Evolutionary conservation across 2,888 invertebrate genomes (phyloP).

Genomic region (Drosophila tripunctata): DNA sequence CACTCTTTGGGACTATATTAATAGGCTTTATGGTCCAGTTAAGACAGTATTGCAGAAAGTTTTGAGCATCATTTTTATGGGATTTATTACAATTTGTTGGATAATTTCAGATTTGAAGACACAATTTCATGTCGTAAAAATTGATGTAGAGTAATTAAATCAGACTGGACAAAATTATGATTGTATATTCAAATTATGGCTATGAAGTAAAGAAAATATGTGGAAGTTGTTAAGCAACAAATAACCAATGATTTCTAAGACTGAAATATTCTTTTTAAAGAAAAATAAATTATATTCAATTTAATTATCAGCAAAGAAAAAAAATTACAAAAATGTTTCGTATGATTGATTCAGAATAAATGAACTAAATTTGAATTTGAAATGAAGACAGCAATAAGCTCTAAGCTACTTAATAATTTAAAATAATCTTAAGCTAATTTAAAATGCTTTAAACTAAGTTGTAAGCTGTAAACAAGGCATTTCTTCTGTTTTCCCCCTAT

Average conservation of each 20-base stretch:
- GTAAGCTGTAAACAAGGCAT: background rate
- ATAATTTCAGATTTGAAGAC: slow-evolving; percentile 13
- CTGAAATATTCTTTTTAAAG: no score
- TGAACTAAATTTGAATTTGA: background rate
- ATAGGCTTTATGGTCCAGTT: slow-evolving; percentile 39
- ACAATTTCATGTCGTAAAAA: slow-evolving; percentile 1
- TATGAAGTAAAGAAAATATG: no score
- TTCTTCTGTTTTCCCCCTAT: background rate
- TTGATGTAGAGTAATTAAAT: slow-evolving; percentile 10
- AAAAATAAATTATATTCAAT: no score
- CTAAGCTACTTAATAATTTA: background rate
- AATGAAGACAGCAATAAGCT: background rate
- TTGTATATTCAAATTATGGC: background rate
- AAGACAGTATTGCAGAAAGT: slow-evolving; percentile 45
- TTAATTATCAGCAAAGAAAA: no score
- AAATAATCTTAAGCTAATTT: background rate
- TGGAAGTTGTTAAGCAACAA: no score
- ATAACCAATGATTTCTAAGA: no score
- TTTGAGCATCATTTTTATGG: slow-evolving; percentile 25
- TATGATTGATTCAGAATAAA: no score
- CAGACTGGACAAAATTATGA: background rate
- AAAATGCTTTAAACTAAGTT: background rate
- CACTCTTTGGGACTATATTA: slow-evolving; percentile 17
- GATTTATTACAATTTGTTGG: slow-evolving; percentile 30
- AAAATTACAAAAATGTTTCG: no score